Percentiles rank a stretch among this genome's conserved stretches.
phyloP scores from a whole-genome alignment of 2,113 vertebrate species.

The Odocoileus virginianus region DNA sequence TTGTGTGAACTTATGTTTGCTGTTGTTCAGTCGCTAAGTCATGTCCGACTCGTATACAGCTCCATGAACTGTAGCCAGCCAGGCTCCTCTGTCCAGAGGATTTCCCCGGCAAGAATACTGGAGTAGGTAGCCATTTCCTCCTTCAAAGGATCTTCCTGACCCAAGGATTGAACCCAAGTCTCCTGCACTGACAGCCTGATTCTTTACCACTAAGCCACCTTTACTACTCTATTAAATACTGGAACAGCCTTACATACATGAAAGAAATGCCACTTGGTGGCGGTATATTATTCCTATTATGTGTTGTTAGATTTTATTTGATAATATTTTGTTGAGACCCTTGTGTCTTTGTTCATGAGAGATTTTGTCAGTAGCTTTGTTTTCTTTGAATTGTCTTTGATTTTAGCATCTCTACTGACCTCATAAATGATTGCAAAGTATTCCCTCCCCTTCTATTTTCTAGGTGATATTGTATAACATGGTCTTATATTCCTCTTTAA shows the following conservation, averaged over 20 bases:
- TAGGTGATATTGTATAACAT: background rate
- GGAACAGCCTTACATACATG: background rate
- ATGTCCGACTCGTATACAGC: accelerated
- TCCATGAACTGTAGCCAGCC: background rate
- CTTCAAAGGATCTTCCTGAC: background rate
- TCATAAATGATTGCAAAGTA: background rate
- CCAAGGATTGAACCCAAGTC: background rate
- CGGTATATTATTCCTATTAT: background rate
- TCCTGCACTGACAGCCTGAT: background rate
- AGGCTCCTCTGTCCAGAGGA: background rate
- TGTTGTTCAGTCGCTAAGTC: background rate
- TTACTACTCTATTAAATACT: background rate
- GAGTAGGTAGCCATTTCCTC: background rate
- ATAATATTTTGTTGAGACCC: background rate
- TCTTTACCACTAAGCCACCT: background rate
- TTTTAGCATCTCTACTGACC: background rate
- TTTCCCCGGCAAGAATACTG: background rate
- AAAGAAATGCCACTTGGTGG: background rate
- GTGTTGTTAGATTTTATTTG: background rate
- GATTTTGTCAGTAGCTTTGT: background rate
- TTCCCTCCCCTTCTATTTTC: background rate
- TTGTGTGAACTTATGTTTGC: background rate
- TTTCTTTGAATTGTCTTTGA: background rate
- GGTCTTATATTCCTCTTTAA: constrained; percentile 4
- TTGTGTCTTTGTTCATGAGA: background rate